Evolutionary conservation across 1,140 invertebrate genomes (phyloP), one percentile per base, ranked within the genome.

Genomic region (Leptonema lineaticorne): DNA sequence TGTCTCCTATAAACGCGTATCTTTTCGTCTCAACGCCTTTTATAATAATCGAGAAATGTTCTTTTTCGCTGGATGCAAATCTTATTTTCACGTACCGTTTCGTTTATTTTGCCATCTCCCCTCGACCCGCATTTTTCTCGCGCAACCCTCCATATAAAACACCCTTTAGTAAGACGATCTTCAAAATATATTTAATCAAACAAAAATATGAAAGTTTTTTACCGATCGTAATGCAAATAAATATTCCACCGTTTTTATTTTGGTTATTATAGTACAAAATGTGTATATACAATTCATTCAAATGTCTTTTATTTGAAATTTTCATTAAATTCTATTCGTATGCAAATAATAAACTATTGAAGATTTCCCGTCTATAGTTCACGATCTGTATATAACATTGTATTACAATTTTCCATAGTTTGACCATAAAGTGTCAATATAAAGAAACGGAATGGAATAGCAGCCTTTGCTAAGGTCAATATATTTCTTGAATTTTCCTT

Each of bases 11-110:
- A 72, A 72, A 72, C 48, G 62, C 65, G 63, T 72, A 72, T 72
- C 71, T 72, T 72, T 72, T 68, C 71, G 68, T 72, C 63, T 70
- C 64, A 58, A 65, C 67, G 68, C 68, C 68, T 70, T 72, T 72
- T 72, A 72, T 72, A 72, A 72, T 72, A 72, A 72, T 72, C 71
- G 71, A 58, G 59, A 59, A 62, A 63, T 66, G 68, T 68, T 65
- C 41, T 30, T 68, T 53, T 64, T 45, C 63, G 50, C 22, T 27
- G 63, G 8, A 48, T 68, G 48, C 64, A 68, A 69, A 67, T 71
- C 50, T 63, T 37, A 62, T 66, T 70, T 63, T 63, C n/a, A 37
- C 59, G 46, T 63, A 45, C 59, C 30, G 46, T 63, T 46, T 63
- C 26, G 16, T 41, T 41, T 26, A 8, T 37, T 60, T 60, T 63